Evolutionary conservation across 2,797 vertebrate species (phyloP), one percentile per base, ranked within the genome.

Genomic region (Synaphobranchus kaupii): DNA sequence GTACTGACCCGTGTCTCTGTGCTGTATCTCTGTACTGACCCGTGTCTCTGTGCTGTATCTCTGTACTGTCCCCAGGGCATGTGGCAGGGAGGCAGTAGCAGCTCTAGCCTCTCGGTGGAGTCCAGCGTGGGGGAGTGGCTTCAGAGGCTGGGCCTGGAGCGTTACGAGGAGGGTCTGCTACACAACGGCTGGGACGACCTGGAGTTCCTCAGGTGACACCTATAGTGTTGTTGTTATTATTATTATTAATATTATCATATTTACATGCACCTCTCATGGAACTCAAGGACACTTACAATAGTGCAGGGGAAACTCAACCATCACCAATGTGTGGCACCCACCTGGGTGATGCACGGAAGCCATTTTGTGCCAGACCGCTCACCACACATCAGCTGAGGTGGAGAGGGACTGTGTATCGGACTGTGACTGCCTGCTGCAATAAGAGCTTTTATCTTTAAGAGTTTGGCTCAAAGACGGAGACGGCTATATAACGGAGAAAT

Each of bases 181-280:
- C 98, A 97, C 94, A 98, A 99, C 1, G 98, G 98, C 94, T 99
- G 98, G 98, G 98, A 99, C 0, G 98, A 99, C 93, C 95, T 99
- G 90, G 98, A 99, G 92, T 99, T 99, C 93, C 98, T 99, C 93
- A 98, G 98, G 98, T 99, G 92, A 86, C 86, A 85, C 82, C 31
- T 3, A 10, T 13, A 2, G 20, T 15, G 1, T 39, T 39, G 3
- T 39, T 39, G 3, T 39, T 39, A 39, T 39, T 39, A n/a, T n/a
- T n/a, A n/a, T n/a, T n/a, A n/a, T n/a, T n/a, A n/a, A n/a, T n/a
- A n/a, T n/a, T n/a, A n/a, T n/a, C n/a, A n/a, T n/a, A 39, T 39
- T 39, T 39, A 39, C 39, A 39, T 39, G 39, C 39, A 2, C 39
- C 39, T 39, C 3, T 39, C 39, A 39, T 1, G 39, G 39, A 39